Base-by-base conservation (phyloP, 2,797 vertebrate genomes). In the Selene dorsalis region DNA sequence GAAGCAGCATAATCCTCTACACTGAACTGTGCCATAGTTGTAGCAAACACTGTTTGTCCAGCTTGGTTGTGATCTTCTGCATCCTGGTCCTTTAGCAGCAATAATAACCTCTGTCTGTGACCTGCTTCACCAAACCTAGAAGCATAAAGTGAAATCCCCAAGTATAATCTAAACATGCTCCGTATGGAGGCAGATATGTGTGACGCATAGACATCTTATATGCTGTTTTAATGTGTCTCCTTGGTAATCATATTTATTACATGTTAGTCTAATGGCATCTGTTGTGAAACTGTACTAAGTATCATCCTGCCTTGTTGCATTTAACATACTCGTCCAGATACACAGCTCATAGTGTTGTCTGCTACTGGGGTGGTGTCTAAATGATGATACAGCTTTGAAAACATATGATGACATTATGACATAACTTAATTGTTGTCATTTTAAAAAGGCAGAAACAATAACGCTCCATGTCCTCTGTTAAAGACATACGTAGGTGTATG, bases 101-200 rank as follows among this genome's bases (percentile, higher is more conserved):
- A 87, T 90, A 89, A 86, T n/a, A 60, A 0, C 8, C 48, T 56
- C 26, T 26, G 39, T 58, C 16, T 45, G 56, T 69, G 58, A 77
- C 18, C 43, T 43, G 64, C 61, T 71, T 48, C 26, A 57, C 22
- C 35, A 45, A 55, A 32, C 38, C 32, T 56, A 22, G 8, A 65
- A 43, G 59, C 28, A 45, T 35, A 2, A 75, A 65, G 53, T 41
- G 64, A 69, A 80, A 75, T 55, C 69, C 43, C 76, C 52, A 70
- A 58, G 75, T 76, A 35, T 79, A 39, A 66, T 4, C 35, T 52
- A 6, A 56, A 50, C 41, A 35, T 47, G 20, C 57, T 72, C 58
- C 24, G 45, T 56, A 0, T 76, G 38, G 2, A 57, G 52, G 65
- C 71, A 28, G 38, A 56, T 24, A 38, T 4, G 43, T 12, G 24